These are phyloP conservation scores for Drosophila atripex DNA, from an alignment of 2,888 invertebrate species.

Conservation along the genomic window DNA sequence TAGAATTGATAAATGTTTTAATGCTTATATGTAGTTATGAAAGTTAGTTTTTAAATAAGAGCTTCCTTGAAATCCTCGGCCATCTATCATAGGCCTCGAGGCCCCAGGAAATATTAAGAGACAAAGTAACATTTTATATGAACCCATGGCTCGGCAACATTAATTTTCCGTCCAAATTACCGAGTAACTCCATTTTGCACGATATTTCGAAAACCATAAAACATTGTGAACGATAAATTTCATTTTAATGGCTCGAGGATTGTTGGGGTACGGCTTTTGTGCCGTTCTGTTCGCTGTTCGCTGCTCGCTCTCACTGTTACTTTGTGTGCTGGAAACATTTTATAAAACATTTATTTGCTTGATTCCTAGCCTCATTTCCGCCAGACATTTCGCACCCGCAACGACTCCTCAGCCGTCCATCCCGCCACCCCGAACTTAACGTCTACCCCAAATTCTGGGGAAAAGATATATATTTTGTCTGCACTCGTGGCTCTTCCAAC, in stretches of 20 bases:
- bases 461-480: constrained; percentile 62
- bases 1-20: constrained; percentile 21
- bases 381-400: constrained; percentile 48
- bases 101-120: constrained; percentile 23
- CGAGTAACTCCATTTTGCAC: constrained; percentile 48
- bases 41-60: neutral
- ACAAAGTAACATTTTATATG: constrained; percentile 39
- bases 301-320: constrained; percentile 33
- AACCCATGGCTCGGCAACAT: constrained; percentile 28
- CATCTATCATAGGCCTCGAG: constrained; percentile 15
- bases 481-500: constrained; percentile 30
- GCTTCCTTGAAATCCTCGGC: neutral
- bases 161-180: constrained; percentile 54
- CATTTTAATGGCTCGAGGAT: constrained; percentile 75
- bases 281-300: constrained; percentile 57
- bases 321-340: constrained; percentile 68
- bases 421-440: neutral
- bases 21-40: neutral
- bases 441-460: constrained; percentile 18
- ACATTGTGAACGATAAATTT: constrained; percentile 78
- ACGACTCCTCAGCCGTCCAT: neutral
- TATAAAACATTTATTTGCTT: constrained; percentile 80
- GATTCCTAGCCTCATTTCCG: constrained; percentile 79
- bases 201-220: constrained; percentile 63
- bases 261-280: constrained; percentile 47